A percentile compares a stretch with the other conserved stretches of the same genome.
These are phyloP conservation scores for Lordiphosa collinella DNA, from an alignment of 1,140 invertebrate genomes.

Conservation along the genomic window DNA sequence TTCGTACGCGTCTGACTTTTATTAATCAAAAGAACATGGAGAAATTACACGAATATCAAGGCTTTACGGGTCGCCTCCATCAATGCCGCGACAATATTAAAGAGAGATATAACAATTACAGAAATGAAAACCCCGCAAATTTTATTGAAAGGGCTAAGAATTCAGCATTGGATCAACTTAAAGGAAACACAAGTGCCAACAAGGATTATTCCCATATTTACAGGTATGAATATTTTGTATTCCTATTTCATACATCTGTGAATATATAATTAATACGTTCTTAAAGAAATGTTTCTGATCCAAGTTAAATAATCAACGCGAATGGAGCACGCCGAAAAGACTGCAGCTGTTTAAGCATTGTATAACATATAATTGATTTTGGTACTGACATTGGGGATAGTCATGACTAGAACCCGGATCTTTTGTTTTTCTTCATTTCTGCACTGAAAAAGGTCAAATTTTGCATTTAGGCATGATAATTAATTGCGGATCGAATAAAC, in stretches of 20 bases:
- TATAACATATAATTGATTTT: no score
- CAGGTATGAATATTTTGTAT: constrained; percentile 81
- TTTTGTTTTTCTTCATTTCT: no score
- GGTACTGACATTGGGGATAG: no score
- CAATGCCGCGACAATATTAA: constrained; percentile 83
- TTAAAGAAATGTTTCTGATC: neutral
- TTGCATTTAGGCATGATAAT: no score
- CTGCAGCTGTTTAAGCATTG: no score
- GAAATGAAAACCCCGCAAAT: constrained; percentile 82
- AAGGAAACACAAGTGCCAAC: constrained; percentile 78
- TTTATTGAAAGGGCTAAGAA: constrained; percentile 75
- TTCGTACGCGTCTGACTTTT: neutral
- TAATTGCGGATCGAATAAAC: no score
- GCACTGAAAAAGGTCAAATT: no score
- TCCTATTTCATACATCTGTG: no score
- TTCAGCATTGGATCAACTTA: constrained; percentile 53
- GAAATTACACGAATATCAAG: constrained; percentile 89
- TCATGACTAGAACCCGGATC: no score
- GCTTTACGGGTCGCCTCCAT: constrained; percentile 86
- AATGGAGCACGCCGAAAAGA: no score
- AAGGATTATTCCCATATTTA: constrained; percentile 88
- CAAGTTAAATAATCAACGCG: no score
- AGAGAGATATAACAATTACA: constrained; percentile 83
- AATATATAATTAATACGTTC: neutral
- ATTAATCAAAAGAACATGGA: constrained; percentile 80